Conservation (phyloP, 1,140 invertebrate genomes). For the Hypothenemus hampei region DNA sequence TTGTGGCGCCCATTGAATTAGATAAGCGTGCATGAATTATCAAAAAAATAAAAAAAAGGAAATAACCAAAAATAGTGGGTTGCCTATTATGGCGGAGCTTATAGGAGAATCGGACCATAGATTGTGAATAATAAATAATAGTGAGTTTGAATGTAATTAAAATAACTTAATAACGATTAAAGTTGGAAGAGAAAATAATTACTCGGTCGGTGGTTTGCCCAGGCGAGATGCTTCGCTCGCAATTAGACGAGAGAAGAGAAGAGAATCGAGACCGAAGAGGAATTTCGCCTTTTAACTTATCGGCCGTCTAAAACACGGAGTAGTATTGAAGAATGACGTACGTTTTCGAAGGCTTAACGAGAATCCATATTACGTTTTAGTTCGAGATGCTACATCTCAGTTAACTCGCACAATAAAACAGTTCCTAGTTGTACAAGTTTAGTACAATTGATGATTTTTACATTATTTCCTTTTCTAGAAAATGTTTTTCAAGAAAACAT, state of each 20-base stretch:
- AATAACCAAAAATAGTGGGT: slow-evolving; percentile 34
- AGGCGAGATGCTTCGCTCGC: slow-evolving; percentile 23
- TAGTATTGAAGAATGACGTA: neutral
- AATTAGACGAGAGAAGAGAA: slow-evolving; percentile 25
- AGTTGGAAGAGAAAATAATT: slow-evolving; percentile 25
- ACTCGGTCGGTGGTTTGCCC: slow-evolving; percentile 21
- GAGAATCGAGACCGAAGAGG: too few species aligned
- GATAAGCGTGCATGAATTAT: too few species aligned
- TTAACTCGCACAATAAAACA: too few species aligned
- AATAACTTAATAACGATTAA: slow-evolving; percentile 29
- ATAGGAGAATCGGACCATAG: neutral
- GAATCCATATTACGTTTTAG: too few species aligned
- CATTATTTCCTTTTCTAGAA: too few species aligned
- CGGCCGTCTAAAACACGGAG: neutral
- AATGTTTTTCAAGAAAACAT: neutral
- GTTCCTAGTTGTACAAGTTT: too few species aligned
- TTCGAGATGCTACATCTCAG: too few species aligned
- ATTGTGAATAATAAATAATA: slow-evolving; percentile 5
- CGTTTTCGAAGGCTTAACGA: slow-evolving; percentile 8
- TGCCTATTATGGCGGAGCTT: neutral
- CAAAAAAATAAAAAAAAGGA: too few species aligned
- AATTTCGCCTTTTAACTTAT: slow-evolving; percentile 25
- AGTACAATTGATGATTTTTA: too few species aligned
- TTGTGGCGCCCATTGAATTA: slow-evolving; percentile 33
- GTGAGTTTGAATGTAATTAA: slow-evolving; percentile 23